A percentile compares a stretch with the other conserved stretches of the same genome.
phyloP scores from a whole-genome alignment of 2,113 vertebrate species.

The Rhineura floridana region DNA sequence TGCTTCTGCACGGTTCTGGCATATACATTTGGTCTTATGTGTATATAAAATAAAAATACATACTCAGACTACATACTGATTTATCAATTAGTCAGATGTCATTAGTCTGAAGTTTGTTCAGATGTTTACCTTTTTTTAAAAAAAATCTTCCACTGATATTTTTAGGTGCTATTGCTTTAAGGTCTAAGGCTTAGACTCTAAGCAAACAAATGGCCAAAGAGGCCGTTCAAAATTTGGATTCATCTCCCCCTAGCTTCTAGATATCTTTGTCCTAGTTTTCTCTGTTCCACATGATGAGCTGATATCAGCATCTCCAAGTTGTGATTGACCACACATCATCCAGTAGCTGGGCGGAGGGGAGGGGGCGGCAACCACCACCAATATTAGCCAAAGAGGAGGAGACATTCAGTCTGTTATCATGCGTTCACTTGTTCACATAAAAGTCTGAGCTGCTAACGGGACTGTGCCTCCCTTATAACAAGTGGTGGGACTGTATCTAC shows the following conservation, averaged over 20 bases:
- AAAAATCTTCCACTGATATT: neutral
- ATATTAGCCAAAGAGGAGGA: slow-evolving; percentile 9
- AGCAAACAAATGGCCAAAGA: neutral
- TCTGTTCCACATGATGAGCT: neutral
- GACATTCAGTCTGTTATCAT: slow-evolving; percentile 6
- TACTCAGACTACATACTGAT: slow-evolving; percentile 18
- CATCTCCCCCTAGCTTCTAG: neutral
- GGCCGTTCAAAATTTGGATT: neutral
- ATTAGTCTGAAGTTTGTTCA: neutral
- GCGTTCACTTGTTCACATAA: slow-evolving; percentile 22
- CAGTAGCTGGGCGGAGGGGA: slow-evolving; percentile 2
- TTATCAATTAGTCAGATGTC: slow-evolving; percentile 1
- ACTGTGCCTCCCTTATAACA: slow-evolving; percentile 11
- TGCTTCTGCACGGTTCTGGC: neutral
- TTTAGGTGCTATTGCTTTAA: neutral
- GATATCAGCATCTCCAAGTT: neutral
- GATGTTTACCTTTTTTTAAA: neutral
- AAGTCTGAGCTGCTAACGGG: slow-evolving; percentile 17
- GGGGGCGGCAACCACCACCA: neutral
- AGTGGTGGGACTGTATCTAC: slow-evolving; percentile 59
- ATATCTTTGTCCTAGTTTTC: neutral
- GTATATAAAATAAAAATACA: too few relatives aligned
- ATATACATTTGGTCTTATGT: neutral
- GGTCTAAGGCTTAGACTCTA: neutral
- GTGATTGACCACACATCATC: neutral